These are phyloP conservation scores for Toxotes lorentzi DNA, from an alignment of 2,797 vertebrate species.

Conservation along the genomic window DNA sequence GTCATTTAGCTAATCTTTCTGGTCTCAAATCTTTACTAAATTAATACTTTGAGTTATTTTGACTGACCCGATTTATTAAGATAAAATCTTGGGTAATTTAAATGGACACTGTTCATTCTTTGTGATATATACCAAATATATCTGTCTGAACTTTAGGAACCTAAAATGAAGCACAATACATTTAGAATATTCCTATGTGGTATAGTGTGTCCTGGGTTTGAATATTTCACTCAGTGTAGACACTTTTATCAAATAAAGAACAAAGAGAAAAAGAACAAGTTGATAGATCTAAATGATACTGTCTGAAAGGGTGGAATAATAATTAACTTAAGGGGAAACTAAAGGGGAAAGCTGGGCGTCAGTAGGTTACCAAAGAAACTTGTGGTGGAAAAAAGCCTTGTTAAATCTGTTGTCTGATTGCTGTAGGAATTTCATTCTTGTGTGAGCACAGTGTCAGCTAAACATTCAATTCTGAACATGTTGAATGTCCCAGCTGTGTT, in stretches of 20 bases:
- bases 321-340: neutral
- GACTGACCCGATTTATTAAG: neutral
- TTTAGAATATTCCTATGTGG: too few relatives aligned
- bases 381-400: neutral
- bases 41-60: neutral
- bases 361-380: neutral
- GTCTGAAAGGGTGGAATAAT: neutral
- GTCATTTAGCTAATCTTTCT: neutral
- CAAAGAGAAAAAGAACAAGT: too few relatives aligned
- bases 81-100: neutral
- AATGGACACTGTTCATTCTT: too few relatives aligned
- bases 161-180: too few relatives aligned
- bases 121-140: too few relatives aligned
- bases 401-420: neutral
- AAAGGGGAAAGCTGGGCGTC: neutral
- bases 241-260: too few relatives aligned
- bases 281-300: too few relatives aligned
- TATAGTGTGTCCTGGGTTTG: too few relatives aligned
- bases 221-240: too few relatives aligned
- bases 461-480: rapidly evolving
- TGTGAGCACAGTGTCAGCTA: neutral
- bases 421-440: neutral
- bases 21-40: neutral
- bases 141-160: too few relatives aligned
- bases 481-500: neutral